Percentiles rank a stretch among this genome's conserved stretches.
Evolutionary conservation across 1,140 invertebrate species (phyloP).

Genomic region (Caerostris extrusa): DNA sequence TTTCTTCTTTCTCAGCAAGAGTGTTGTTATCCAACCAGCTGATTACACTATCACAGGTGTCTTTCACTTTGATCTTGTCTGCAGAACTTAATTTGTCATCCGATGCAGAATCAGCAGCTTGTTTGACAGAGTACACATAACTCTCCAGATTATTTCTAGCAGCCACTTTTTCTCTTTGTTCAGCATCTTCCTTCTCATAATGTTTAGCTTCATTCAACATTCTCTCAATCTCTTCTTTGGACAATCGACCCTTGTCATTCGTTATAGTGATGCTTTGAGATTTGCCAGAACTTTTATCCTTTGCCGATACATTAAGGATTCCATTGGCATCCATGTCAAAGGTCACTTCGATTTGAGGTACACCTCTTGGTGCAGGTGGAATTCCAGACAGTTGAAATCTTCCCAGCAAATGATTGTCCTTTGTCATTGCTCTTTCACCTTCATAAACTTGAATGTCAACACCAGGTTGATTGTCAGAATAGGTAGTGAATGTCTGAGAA

Average conservation of each 20-base stretch:
- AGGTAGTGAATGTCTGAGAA: conserved; percentile 94
- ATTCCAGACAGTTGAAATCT: conserved; percentile 86
- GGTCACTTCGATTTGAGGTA: conserved; percentile 98
- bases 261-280: conserved; percentile 90
- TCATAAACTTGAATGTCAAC: conserved; percentile 90
- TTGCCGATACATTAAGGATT: conserved; percentile 94
- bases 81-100: conserved; percentile 83
- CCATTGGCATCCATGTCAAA: conserved; percentile 99
- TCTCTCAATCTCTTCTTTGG: conserved; percentile 82
- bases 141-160: conserved; percentile 80
- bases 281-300: conserved; percentile 90
- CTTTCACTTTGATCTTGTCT: conserved; percentile 85
- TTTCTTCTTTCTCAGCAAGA: conserved; percentile 82
- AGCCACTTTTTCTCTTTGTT: conserved; percentile 83
- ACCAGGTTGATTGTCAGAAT: conserved; percentile 97
- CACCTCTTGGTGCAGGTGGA: conserved; percentile 95
- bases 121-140: conserved; percentile 79
- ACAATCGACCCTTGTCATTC: conserved; percentile 83
- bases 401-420: conserved; percentile 85
- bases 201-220: conserved; percentile 89
- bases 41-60: conserved; percentile 82
- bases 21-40: conserved; percentile 82
- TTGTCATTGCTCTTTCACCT: conserved; percentile 85
- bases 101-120: conserved; percentile 59
- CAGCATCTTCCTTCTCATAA: conserved; percentile 85